Conservation (phyloP, 2,797 vertebrate species). For the Valencia hispanica region DNA sequence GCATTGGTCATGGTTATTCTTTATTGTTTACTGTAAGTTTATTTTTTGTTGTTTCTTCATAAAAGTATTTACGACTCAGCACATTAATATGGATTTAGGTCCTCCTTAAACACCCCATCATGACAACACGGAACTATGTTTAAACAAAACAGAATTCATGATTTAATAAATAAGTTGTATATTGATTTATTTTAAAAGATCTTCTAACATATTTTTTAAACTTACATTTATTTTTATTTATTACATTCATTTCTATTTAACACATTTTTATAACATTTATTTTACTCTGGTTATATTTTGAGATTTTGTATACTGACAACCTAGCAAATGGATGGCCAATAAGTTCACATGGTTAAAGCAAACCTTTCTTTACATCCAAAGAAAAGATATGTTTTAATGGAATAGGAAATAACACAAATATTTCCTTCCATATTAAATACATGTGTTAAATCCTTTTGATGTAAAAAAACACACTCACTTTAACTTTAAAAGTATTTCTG, state of each 20-base stretch:
- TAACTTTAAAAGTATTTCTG: constrained; percentile 14
- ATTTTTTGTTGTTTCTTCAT: too few species aligned
- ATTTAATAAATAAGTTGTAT: neutral
- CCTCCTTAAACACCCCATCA: too few species aligned
- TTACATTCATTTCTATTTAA: neutral
- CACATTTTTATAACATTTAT: too few species aligned
- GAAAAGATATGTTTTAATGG: neutral
- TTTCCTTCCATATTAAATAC: neutral
- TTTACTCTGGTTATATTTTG: neutral
- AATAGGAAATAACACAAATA: neutral
- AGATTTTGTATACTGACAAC: neutral
- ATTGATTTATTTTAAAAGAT: neutral
- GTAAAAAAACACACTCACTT: constrained; percentile 1
- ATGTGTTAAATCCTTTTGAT: neutral
- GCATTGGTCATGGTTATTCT: too few species aligned
- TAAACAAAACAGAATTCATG: too few species aligned
- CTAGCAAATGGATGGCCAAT: neutral
- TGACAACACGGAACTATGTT: too few species aligned
- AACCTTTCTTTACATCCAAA: neutral
- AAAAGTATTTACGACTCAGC: too few species aligned
- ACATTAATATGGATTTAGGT: too few species aligned
- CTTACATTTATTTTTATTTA: neutral
- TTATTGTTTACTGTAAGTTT: too few species aligned
- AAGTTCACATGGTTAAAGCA: too few species aligned
- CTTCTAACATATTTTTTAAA: neutral